These are phyloP conservation scores for Halesus radiatus DNA, from an alignment of 1,140 invertebrate species.

Conservation along the genomic window DNA sequence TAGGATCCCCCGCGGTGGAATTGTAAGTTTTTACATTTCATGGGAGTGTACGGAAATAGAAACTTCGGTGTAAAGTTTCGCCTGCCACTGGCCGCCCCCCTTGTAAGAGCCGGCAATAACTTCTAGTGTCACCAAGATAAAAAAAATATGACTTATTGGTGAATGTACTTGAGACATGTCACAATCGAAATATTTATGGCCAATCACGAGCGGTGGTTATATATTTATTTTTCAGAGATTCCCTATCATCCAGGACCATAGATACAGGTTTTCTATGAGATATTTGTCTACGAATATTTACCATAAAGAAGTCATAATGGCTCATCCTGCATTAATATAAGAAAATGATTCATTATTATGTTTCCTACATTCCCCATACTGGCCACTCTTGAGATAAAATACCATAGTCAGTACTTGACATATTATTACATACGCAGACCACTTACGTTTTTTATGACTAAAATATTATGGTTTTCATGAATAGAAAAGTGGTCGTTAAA, in stretches of 20 bases:
- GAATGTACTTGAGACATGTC: conserved; percentile 51
- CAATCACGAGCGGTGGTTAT: conserved; percentile 47
- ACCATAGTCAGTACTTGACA: too few relatives aligned
- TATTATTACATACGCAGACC: too few relatives aligned
- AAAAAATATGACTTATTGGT: conserved; percentile 52
- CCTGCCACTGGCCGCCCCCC: conserved; percentile 9
- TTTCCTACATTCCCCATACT: too few relatives aligned
- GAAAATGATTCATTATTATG: too few relatives aligned
- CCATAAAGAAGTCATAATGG: background rate
- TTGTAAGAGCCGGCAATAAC: conserved; percentile 22
- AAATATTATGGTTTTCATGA: background rate
- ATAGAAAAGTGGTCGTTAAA: background rate
- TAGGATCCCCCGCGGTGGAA: too few relatives aligned
- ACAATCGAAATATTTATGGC: conserved; percentile 49
- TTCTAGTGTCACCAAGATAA: conserved; percentile 25
- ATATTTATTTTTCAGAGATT: conserved; percentile 41
- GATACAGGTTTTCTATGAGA: background rate
- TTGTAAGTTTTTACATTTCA: too few relatives aligned
- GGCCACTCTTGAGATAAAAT: too few relatives aligned
- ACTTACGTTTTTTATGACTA: too few relatives aligned
- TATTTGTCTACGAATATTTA: background rate
- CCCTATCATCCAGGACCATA: too few relatives aligned
- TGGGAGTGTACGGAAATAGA: background rate
- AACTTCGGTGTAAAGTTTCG: background rate
- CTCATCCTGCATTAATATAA: too few relatives aligned